Evolutionary conservation across 2,113 vertebrate genomes (phyloP).

Genomic region (Hyaena hyaena): DNA sequence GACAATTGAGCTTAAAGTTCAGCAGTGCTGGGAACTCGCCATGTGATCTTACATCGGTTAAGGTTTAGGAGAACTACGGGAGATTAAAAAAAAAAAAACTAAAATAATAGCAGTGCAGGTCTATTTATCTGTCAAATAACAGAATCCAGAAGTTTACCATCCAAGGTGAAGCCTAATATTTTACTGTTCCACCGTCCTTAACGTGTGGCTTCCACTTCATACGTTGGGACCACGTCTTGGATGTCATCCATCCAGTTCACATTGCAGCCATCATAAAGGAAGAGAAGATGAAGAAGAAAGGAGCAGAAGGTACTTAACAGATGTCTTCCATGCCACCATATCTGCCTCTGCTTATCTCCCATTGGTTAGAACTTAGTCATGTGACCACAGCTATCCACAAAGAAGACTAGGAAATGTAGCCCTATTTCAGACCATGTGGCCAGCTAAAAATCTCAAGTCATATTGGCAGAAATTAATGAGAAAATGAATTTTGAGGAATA

Average conservation of each 20-base stretch:
- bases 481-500: background rate
- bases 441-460: background rate
- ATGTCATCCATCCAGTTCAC: background rate
- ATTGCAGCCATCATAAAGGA: background rate
- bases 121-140: background rate
- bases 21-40: background rate
- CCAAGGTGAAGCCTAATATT: background rate
- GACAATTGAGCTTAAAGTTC: background rate
- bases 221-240: background rate
- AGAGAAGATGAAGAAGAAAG: background rate
- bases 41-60: background rate
- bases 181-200: background rate
- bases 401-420: background rate
- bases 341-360: background rate
- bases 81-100: background rate
- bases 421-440: background rate
- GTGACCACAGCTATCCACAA: background rate
- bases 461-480: background rate
- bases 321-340: fast-evolving
- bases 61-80: background rate
- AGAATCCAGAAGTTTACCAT: background rate
- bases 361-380: background rate
- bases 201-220: background rate
- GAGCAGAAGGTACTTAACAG: fast-evolving
- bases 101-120: background rate